Evolutionary conservation across 2,888 invertebrate genomes (phyloP).

Genomic region (Aspidiotus destructor): DNA sequence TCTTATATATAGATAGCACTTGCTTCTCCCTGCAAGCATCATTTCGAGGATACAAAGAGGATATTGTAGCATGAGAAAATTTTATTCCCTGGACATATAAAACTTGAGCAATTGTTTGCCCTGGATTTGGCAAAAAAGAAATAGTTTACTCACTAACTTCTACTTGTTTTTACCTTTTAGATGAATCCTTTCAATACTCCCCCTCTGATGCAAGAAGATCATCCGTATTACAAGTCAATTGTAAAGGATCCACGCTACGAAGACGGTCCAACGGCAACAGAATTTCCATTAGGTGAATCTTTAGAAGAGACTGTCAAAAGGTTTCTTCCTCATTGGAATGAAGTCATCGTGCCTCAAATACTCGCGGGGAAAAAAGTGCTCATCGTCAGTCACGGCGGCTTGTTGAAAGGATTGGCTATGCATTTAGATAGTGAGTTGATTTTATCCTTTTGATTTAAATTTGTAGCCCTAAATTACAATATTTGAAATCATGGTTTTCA

Average conservation of each 20-base stretch:
- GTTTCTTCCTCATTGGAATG: slow-evolving; percentile 77
- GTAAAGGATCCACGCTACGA: slow-evolving; percentile 65
- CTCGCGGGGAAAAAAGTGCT: slow-evolving; percentile 68
- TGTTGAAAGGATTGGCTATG: slow-evolving; percentile 74
- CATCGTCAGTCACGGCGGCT: slow-evolving; percentile 79
- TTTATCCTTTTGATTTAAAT: too few species aligned
- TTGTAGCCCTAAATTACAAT: too few species aligned
- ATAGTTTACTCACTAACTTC: background rate
- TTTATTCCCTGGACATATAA: too few species aligned
- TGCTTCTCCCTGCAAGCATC: too few species aligned
- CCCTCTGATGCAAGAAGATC: slow-evolving; percentile 65
- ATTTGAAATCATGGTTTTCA: too few species aligned
- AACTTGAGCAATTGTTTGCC: too few species aligned
- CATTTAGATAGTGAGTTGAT: slow-evolving; percentile 62
- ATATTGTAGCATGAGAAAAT: too few species aligned
- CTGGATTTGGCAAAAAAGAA: too few species aligned
- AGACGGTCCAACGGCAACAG: slow-evolving; percentile 54
- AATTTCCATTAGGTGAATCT: slow-evolving; percentile 75
- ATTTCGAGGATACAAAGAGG: too few species aligned
- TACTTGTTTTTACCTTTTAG: background rate
- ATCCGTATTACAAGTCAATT: slow-evolving; percentile 65
- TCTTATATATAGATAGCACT: too few species aligned
- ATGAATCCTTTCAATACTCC: slow-evolving; percentile 50
- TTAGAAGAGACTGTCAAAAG: slow-evolving; percentile 70
- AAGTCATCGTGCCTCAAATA: slow-evolving; percentile 70